A percentile compares a stretch with the other conserved stretches of the same genome.
These are phyloP conservation scores for Adrianichthys oophorus DNA, from an alignment of 2,797 vertebrate species.

Conservation along the genomic window DNA sequence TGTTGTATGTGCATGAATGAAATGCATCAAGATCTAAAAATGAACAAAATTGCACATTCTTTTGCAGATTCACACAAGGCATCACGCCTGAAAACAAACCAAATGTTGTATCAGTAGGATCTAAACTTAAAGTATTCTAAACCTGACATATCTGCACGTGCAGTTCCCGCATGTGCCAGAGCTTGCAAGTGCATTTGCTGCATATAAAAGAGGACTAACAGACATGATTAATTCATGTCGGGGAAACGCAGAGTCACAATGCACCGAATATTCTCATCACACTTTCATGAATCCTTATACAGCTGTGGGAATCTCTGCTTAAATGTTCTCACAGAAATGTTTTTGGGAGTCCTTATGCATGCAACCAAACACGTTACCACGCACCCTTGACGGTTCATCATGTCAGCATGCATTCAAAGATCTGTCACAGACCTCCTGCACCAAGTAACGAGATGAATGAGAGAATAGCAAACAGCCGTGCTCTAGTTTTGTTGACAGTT, in stretches of 20 bases:
- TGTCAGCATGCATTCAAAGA: conserved; percentile 8
- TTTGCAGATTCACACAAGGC: conserved; percentile 20
- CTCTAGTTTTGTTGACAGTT: neutral
- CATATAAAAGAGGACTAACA: conserved; percentile 53
- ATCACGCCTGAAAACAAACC: conserved; percentile 44
- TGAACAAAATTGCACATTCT: conserved; percentile 4
- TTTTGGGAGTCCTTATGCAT: conserved; percentile 1
- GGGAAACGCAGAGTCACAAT: conserved; percentile 43
- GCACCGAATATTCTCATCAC: conserved; percentile 17
- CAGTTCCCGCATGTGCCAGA: conserved; percentile 58
- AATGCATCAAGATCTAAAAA: no score
- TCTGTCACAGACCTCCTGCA: conserved; percentile 11
- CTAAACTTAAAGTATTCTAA: conserved; percentile 62
- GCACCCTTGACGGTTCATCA: conserved; percentile 13
- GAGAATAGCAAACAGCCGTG: conserved; percentile 10
- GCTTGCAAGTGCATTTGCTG: conserved; percentile 60
- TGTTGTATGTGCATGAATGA: no score
- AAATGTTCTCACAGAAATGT: conserved; percentile 12
- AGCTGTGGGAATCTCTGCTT: conserved; percentile 13
- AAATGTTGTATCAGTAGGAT: conserved; percentile 30
- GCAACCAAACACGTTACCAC: neutral
- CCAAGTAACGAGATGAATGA: conserved; percentile 28
- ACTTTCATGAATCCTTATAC: conserved; percentile 28
- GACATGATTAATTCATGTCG: conserved; percentile 72
- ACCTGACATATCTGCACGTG: conserved; percentile 61